Conservation (phyloP, 2,797 vertebrate species). For the Sebastiscus tertius region DNA sequence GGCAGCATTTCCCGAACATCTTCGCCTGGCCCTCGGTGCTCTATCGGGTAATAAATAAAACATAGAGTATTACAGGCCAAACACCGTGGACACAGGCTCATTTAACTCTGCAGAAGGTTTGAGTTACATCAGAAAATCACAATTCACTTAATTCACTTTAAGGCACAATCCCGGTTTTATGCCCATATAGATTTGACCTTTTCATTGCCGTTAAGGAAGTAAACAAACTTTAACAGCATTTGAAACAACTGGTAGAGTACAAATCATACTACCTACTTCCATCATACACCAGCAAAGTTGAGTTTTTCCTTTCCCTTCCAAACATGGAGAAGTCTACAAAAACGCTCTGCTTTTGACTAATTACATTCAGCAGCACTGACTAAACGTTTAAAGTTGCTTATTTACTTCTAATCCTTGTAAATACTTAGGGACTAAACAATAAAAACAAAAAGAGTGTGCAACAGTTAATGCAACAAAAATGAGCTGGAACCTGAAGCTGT, state of each 20-base stretch:
- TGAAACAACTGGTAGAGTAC: background rate
- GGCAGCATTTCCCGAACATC: slow-evolving; percentile 94
- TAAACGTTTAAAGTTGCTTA: background rate
- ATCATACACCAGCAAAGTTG: background rate
- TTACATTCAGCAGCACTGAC: background rate
- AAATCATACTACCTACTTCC: background rate
- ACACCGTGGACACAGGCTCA: background rate
- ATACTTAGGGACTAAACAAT: background rate
- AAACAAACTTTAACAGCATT: background rate
- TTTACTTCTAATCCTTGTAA: background rate
- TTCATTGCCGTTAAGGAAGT: rapidly evolving
- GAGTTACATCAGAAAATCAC: background rate
- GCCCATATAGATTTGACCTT: background rate
- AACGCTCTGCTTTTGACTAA: background rate
- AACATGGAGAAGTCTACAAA: background rate
- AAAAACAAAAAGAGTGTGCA: background rate
- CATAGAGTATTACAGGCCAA: background rate
- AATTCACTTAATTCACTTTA: background rate
- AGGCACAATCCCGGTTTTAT: background rate
- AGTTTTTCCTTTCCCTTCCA: background rate
- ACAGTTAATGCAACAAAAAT: background rate
- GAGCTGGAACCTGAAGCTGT: background rate
- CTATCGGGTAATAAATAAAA: slow-evolving; percentile 68
- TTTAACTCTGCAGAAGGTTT: background rate
- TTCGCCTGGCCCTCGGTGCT: slow-evolving; percentile 90